A percentile compares a stretch with the other conserved stretches of the same genome.
These are phyloP conservation scores for Ramazzottius varieornatus DNA, from an alignment of 2,888 invertebrate genomes.

Conservation along the genomic window DNA sequence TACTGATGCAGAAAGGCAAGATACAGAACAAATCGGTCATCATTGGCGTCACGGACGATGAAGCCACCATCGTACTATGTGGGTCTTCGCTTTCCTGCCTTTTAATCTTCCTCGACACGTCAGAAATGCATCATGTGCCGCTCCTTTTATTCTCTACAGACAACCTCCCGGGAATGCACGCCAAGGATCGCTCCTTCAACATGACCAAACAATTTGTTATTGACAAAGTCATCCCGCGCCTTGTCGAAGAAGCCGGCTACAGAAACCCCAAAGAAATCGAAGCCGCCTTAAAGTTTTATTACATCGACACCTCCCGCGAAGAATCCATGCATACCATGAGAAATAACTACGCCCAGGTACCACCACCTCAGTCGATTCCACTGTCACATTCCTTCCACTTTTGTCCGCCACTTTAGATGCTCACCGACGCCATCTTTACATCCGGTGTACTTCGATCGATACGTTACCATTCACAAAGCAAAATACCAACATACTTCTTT, in stretches of 20 bases:
- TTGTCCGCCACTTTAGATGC: too few species aligned
- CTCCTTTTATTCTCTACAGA: conserved; percentile 2
- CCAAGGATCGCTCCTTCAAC: conserved; percentile 1
- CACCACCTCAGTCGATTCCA: too few species aligned
- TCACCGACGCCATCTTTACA: conserved; percentile 21
- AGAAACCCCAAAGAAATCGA: conserved; percentile 18
- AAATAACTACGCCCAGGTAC: not conserved
- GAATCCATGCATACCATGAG: not conserved
- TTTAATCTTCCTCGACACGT: too few species aligned
- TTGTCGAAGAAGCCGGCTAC: conserved; percentile 13
- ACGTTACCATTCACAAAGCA: conserved; percentile 14
- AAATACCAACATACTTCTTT: conserved; percentile 16
- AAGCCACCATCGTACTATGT: conserved; percentile 20
- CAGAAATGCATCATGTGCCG: too few species aligned
- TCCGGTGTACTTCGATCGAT: conserved; percentile 18
- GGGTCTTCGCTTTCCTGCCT: too few species aligned
- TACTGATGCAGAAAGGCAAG: conserved; percentile 15
- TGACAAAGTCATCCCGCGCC: conserved; percentile 10
- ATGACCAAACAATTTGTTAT: conserved; percentile 6
- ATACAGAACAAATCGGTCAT: conserved; percentile 14
- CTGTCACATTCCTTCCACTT: too few species aligned
- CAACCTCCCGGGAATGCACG: conserved; percentile 11
- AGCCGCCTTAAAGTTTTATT: not conserved
- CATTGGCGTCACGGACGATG: conserved; percentile 18
- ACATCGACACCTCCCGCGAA: not conserved